Base-by-base conservation (phyloP, 2,888 invertebrate genomes). In the Abscondita cerata region DNA sequence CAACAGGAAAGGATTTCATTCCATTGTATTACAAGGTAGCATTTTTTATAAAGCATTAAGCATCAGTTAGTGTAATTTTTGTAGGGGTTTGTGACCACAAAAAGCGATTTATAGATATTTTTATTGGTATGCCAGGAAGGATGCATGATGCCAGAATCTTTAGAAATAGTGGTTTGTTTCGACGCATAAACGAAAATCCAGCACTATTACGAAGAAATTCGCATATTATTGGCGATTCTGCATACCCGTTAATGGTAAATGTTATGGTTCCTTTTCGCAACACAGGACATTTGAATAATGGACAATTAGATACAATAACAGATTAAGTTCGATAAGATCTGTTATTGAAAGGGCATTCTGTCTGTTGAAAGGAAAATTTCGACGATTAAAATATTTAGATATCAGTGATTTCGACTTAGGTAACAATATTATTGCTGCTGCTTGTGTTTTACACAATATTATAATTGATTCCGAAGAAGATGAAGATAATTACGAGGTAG, bases 371-470 rank as follows among this genome's bases (percentile, higher is more conserved):
- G 63, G 59, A 9, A 63, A 63, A 60, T 63, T 60, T 55, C 20
- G 63, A n/a, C n/a, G 60, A 16, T 51, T 65, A 36, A 65, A 65
- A 52, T 59, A 59, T 19, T 5, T 65, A 18, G 59, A 65, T 50
- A 50, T 65, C 3, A 12, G 9, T 1, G 16, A 31, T 16, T 8
- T 34, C 9, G 44, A 59, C 5, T 36, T 53, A 12, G 46, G 47
- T 11, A 36, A 0, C 2, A 33, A 59, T 5, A 59, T 59, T 1
- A 47, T 59, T 25, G 25, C 25, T 25, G 25, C 25, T 25, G 25
- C 25, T 6, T 25, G 25, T 25, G 25, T 25, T 25, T 1, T 36
- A 9, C 36, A 36, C 36, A 36, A 36, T 36, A 12, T 36, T 36
- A 36, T 36, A 12, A 36, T 36, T 12, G 13, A 12, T 36, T 5